Percentiles rank a stretch among this genome's conserved stretches.
Conservation (phyloP, 1,140 invertebrate genomes). For the Harpegnathos saltator region DNA sequence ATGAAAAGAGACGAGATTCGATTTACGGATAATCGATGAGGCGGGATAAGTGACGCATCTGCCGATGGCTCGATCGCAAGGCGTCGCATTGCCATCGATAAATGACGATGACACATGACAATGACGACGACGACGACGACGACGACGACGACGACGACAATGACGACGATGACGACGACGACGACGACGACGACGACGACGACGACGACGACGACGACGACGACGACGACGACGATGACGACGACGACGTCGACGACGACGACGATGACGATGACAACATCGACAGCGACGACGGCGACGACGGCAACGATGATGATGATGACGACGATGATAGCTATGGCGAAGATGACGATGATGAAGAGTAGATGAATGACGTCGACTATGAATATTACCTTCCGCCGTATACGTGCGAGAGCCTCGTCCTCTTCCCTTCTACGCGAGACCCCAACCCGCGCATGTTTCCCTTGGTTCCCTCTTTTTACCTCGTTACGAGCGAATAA, state of each 20-base stretch:
- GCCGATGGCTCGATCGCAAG: slow-evolving; percentile 41
- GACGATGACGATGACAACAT: slow-evolving; percentile 48
- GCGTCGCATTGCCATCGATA: slow-evolving; percentile 19
- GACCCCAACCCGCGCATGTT: slow-evolving; percentile 24
- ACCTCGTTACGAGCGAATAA: slow-evolving; percentile 81
- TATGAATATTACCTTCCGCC: slow-evolving; percentile 67
- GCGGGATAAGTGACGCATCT: slow-evolving; percentile 39
- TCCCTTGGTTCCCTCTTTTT: slow-evolving; percentile 51
- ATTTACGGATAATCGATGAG: slow-evolving; percentile 58
- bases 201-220: neutral
- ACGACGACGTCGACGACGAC: slow-evolving; percentile 63
- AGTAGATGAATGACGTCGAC: slow-evolving; percentile 62
- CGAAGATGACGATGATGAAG: slow-evolving; percentile 64
- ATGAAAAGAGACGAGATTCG: slow-evolving; percentile 51
- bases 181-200: too few relatives aligned
- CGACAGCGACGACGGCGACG: slow-evolving; percentile 33
- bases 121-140: slow-evolving; percentile 61
- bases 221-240: slow-evolving; percentile 70
- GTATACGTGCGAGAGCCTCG: slow-evolving; percentile 33
- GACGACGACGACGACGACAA: slow-evolving; percentile 46
- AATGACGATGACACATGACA: slow-evolving; percentile 53
- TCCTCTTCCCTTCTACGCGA: slow-evolving; percentile 7
- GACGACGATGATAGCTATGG: neutral
- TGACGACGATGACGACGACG: slow-evolving; percentile 55
- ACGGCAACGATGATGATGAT: slow-evolving; percentile 21